phyloP scores from a whole-genome alignment of 2,888 invertebrate species.

The Ditula angustiorana region DNA sequence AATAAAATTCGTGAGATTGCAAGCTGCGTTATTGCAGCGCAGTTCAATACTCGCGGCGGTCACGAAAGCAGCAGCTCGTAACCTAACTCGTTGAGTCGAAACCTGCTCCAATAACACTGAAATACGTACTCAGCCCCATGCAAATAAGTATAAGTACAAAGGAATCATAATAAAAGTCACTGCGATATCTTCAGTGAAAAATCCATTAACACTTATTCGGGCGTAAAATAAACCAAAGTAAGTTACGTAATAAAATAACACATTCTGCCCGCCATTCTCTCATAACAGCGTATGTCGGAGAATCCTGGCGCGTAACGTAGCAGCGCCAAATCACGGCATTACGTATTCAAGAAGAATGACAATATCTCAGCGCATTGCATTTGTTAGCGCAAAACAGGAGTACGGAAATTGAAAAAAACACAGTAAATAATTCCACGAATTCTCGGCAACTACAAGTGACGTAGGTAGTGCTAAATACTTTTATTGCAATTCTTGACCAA shows the following conservation, averaged over 20 bases:
- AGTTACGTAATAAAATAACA: slow-evolving; percentile 65
- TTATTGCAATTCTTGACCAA: slow-evolving; percentile 20
- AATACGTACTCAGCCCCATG: slow-evolving; percentile 64
- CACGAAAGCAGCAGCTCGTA: slow-evolving; percentile 68
- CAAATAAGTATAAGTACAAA: slow-evolving; percentile 43
- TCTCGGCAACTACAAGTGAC: slow-evolving; percentile 14
- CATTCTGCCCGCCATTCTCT: slow-evolving; percentile 57
- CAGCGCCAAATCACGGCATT: slow-evolving; percentile 59
- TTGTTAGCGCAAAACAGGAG: slow-evolving; percentile 34
- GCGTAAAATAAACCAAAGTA: slow-evolving; percentile 66
- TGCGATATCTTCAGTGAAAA: slow-evolving; percentile 62
- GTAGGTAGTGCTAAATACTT: slow-evolving; percentile 20
- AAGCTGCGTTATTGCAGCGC: slow-evolving; percentile 19
- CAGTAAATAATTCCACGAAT: slow-evolving; percentile 24
- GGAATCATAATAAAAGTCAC: slow-evolving; percentile 74
- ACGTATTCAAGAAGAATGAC: slow-evolving; percentile 59
- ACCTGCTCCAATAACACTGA: slow-evolving; percentile 71
- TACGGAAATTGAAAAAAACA: slow-evolving; percentile 36
- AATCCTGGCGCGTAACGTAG: slow-evolving; percentile 54
- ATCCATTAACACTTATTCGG: slow-evolving; percentile 72
- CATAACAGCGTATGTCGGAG: slow-evolving; percentile 57
- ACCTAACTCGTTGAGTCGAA: slow-evolving; percentile 64
- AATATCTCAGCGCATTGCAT: slow-evolving; percentile 43
- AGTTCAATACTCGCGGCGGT: slow-evolving; percentile 64
- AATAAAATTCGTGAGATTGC: slow-evolving; percentile 3